phyloP scores from a whole-genome alignment of 2,797 vertebrate genomes.

The Holocentrus rufus region DNA sequence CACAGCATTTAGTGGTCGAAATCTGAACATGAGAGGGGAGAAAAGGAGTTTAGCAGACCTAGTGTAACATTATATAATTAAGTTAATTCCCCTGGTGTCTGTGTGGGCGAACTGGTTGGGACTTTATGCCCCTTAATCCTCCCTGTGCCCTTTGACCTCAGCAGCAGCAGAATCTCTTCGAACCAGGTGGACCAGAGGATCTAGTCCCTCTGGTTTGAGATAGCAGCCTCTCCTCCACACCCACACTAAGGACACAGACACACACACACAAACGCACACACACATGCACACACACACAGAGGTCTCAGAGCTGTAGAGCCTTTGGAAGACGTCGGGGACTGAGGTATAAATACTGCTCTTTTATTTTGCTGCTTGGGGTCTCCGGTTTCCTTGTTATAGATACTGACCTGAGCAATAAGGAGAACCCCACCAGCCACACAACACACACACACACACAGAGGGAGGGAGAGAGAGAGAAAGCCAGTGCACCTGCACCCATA shows the following conservation, averaged over 20 bases:
- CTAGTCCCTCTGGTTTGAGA: slow-evolving; percentile 49
- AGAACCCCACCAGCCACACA: slow-evolving; percentile 13
- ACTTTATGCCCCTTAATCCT: background rate
- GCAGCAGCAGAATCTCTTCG: background rate
- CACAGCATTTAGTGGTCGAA: background rate
- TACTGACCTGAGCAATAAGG: slow-evolving; percentile 38
- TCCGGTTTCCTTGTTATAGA: slow-evolving; percentile 60
- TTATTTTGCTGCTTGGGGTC: slow-evolving; percentile 53
- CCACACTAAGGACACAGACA: slow-evolving; percentile 2
- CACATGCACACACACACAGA: slow-evolving; percentile 10
- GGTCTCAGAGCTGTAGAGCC: slow-evolving; percentile 28
- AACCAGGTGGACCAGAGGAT: slow-evolving; percentile 36
- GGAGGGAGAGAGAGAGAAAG: background rate
- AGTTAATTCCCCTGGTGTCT: background rate
- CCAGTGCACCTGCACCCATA: background rate
- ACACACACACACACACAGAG: background rate
- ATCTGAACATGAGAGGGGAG: background rate
- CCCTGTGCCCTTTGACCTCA: background rate
- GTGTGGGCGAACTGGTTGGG: background rate
- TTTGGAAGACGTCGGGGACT: slow-evolving; percentile 27
- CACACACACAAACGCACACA: slow-evolving; percentile 6
- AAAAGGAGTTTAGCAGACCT: background rate
- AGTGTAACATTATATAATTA: background rate
- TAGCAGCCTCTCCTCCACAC: slow-evolving; percentile 12
- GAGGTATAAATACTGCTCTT: slow-evolving; percentile 63